Conservation (phyloP, 53 echinoderm and acorn worm genomes). For the Mesocentrotus franciscanus region DNA sequence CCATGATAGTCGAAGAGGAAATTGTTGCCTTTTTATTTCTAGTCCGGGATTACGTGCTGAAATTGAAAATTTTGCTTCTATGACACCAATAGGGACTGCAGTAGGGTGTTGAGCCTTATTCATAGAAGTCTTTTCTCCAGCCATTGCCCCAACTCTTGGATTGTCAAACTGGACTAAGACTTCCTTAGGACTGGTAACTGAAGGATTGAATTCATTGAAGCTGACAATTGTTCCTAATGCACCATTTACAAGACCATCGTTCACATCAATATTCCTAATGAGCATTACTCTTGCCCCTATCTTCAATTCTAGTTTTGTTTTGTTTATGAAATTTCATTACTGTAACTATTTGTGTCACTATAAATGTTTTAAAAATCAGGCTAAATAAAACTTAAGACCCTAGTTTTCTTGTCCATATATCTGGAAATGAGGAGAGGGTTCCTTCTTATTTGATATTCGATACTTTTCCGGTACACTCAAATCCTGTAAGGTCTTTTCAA, state of each 20-base stretch:
- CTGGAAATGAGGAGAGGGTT: too few relatives aligned
- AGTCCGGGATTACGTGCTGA: neutral
- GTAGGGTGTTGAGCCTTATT: neutral
- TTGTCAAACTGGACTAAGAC: slow-evolving; percentile 37
- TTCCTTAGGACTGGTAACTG: neutral
- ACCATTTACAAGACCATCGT: slow-evolving; percentile 54
- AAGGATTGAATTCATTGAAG: neutral
- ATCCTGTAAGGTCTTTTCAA: too few relatives aligned
- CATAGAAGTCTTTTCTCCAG: neutral
- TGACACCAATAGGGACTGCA: neutral
- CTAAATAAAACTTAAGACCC: too few relatives aligned
- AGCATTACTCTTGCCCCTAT: neutral
- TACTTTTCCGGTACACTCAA: too few relatives aligned
- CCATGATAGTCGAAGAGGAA: slow-evolving; percentile 17
- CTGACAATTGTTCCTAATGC: neutral
- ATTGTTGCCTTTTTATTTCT: slow-evolving; percentile 13
- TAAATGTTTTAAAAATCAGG: too few relatives aligned
- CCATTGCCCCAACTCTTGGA: neutral
- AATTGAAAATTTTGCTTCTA: slow-evolving; percentile 27
- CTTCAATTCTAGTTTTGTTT: neutral
- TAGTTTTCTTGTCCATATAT: too few relatives aligned
- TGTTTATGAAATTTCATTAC: too few relatives aligned
- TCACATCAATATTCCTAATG: slow-evolving; percentile 18
- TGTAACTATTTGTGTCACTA: too few relatives aligned
- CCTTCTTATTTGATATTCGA: too few relatives aligned